Conservation (phyloP, 1,140 invertebrate genomes). For the Aleiodes sp. region DNA sequence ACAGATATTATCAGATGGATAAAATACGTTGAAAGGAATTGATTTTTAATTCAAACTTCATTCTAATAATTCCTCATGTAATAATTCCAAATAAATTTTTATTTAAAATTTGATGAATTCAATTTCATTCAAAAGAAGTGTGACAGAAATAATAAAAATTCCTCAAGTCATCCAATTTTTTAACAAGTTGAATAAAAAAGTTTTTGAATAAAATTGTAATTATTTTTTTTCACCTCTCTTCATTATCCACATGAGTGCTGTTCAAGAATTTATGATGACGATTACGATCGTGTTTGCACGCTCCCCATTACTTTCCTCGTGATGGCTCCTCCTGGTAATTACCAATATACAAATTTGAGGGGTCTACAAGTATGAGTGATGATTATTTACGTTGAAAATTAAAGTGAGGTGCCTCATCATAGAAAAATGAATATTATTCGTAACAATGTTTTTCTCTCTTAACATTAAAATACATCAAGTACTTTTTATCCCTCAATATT, state of each 20-base stretch:
- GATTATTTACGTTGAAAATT: neutral
- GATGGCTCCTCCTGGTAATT: neutral
- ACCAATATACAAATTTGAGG: neutral
- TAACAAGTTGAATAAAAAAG: too few relatives aligned
- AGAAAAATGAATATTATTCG: neutral
- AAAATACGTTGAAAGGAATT: too few relatives aligned
- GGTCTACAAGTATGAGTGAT: neutral
- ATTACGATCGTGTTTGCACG: neutral
- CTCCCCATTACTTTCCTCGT: neutral
- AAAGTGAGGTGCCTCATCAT: slow-evolving; percentile 6
- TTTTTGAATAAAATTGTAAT: too few relatives aligned
- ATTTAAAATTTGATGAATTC: too few relatives aligned
- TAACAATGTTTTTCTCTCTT: neutral
- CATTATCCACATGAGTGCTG: neutral
- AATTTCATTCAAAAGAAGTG: too few relatives aligned
- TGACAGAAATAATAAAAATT: too few relatives aligned
- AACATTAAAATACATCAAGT: neutral
- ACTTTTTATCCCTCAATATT: neutral
- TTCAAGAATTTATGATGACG: slow-evolving; percentile 3
- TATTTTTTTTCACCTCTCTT: too few relatives aligned
- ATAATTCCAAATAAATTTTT: too few relatives aligned
- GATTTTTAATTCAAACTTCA: too few relatives aligned
- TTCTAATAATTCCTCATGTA: too few relatives aligned
- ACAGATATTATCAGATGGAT: too few relatives aligned
- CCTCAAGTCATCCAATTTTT: too few relatives aligned